Conservation (phyloP, 2,888 invertebrate genomes). For the Apeira syringaria region DNA sequence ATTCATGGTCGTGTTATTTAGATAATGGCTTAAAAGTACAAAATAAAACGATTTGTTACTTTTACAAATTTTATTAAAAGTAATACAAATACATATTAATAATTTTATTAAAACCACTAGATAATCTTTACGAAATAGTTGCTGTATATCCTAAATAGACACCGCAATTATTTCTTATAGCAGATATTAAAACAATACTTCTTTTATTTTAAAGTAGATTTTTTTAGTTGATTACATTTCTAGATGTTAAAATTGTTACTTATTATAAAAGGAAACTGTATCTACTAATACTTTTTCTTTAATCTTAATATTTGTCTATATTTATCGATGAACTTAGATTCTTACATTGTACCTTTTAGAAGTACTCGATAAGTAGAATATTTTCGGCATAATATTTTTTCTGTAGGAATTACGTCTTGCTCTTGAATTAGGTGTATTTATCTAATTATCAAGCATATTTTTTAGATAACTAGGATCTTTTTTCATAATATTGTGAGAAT, state of each 20-base stretch:
- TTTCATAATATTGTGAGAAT: conserved; percentile 62
- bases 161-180: conserved; percentile 55
- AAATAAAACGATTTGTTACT: conserved; percentile 86
- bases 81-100: conserved; percentile 76
- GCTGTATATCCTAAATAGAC: conserved; percentile 69
- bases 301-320: conserved; percentile 43
- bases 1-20: conserved; percentile 81
- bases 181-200: conserved; percentile 44
- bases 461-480: conserved; percentile 61
- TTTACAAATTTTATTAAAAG: conserved; percentile 87
- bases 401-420: conserved; percentile 56
- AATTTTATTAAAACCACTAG: conserved; percentile 70
- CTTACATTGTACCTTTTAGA: conserved; percentile 47
- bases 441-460: conserved; percentile 64
- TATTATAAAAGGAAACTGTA: conserved; percentile 64
- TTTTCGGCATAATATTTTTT: conserved; percentile 63
- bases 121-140: conserved; percentile 76
- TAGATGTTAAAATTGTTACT: conserved; percentile 74
- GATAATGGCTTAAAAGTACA: conserved; percentile 89
- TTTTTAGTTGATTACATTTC: conserved; percentile 65
- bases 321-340: conserved; percentile 55
- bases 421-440: conserved; percentile 60
- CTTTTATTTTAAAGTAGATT: conserved; percentile 51
- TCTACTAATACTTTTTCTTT: conserved; percentile 54
- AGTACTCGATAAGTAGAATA: conserved; percentile 54